These are phyloP conservation scores for Sandelia bainsii DNA, from an alignment of 2,797 vertebrate species.

Conservation along the genomic window DNA sequence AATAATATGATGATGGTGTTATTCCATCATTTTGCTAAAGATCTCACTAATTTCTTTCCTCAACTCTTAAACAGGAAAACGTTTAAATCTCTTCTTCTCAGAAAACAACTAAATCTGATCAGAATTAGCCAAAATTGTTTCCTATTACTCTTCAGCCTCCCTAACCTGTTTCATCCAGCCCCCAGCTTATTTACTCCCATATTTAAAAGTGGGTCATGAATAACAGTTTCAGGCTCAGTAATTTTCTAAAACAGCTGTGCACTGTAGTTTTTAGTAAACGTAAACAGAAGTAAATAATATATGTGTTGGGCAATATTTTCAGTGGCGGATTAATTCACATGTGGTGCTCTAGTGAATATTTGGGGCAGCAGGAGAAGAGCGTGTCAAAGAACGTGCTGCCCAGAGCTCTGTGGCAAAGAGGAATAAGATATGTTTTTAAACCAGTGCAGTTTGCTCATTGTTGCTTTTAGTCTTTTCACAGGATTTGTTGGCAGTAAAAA, in stretches of 20 bases:
- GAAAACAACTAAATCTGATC: too few relatives aligned
- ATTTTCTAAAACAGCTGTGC: neutral
- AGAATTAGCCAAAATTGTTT: neutral
- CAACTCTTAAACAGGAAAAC: too few relatives aligned
- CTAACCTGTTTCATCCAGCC: neutral
- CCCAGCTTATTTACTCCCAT: neutral
- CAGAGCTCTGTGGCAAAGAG: too few relatives aligned
- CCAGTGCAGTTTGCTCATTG: too few relatives aligned
- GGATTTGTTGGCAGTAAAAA: too few relatives aligned
- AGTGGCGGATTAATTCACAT: neutral
- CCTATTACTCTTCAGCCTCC: neutral
- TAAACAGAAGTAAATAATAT: neutral
- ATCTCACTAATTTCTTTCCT: too few relatives aligned
- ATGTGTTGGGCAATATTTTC: neutral
- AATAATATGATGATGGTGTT: neutral
- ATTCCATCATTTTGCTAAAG: neutral
- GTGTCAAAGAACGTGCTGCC: too few relatives aligned
- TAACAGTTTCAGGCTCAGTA: neutral
- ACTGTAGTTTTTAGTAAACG: neutral
- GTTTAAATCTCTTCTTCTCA: too few relatives aligned
- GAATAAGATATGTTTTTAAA: too few relatives aligned
- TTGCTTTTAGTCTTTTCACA: too few relatives aligned
- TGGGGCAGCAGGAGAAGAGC: neutral
- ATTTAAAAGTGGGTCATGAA: neutral
- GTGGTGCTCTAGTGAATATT: neutral